Evolutionary conservation across 2,888 invertebrate species (phyloP), one percentile per base, ranked within the genome.

Genomic region (Nephrocerus scutellatus): DNA sequence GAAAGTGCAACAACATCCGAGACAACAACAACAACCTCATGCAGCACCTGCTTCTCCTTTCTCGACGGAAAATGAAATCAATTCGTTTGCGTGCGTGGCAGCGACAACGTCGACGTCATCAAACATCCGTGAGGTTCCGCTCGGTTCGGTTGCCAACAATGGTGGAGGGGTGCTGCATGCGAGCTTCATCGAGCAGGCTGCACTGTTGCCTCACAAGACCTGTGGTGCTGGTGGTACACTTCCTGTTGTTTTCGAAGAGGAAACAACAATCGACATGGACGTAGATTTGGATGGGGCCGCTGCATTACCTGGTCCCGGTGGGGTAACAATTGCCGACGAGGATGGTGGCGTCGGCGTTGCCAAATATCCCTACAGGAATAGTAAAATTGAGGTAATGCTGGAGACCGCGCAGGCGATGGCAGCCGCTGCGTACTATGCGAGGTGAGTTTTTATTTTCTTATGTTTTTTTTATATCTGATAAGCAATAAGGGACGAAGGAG

Each of bases 321-420:
- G 30, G 38, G 50, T 51, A 19, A 36, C 48, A 6, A 48, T 50
- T 2, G 43, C 47, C 13, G 46, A 46, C 38, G 39, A 50, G 39
- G 53, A 52, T 30, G 56, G 53, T 14, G 51, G 54, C 5, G 55
- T 59, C 5, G 56, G 53, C 15, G 51, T 55, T 5, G 55, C 60
- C 5, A 57, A 56, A 44, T 53, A 57, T 34, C 56, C 54, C 7
- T 58, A 59, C 51, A 50, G 61, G 24, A 60, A 60, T 46, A 56
- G 59, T 39, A 59, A 62, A 50, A 62, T 60, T 44, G 59, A 62
- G 52, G 55, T 62, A 37, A 57, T 57, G 46, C 47, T 59, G 43
- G 60, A 62, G 48, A 62, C 61, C 32, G 60, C 60, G 3, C 59
- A 60, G 36, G 60, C 60, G 5, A 58, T 61, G 56, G 61, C 60